phyloP scores from a whole-genome alignment of 2,113 vertebrate genomes.

The Chascanopsetta lugubris region DNA sequence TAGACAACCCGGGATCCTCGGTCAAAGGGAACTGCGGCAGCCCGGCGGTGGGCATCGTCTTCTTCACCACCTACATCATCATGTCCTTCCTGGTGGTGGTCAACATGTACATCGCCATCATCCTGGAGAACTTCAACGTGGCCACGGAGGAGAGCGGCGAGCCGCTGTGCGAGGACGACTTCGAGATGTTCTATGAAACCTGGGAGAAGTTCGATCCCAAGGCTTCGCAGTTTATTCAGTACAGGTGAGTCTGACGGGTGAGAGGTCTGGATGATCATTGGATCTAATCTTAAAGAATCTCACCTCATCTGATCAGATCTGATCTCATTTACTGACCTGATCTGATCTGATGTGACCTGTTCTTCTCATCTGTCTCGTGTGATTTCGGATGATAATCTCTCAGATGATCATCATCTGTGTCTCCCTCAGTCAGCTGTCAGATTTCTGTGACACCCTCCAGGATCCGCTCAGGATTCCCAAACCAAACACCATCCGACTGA shows the following conservation, averaged over 20 bases:
- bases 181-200: constrained; percentile 97
- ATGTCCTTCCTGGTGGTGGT: constrained; percentile 94
- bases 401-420: background rate
- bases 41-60: constrained; percentile 87
- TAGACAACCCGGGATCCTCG: constrained; percentile 85
- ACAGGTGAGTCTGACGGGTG: constrained; percentile 50
- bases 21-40: constrained; percentile 89
- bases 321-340: too few relatives aligned
- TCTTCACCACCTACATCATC: constrained; percentile 95
- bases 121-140: constrained; percentile 96
- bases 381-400: background rate
- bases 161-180: constrained; percentile 91
- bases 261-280: background rate
- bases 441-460: constrained; percentile 91
- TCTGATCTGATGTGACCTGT: too few relatives aligned
- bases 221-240: constrained; percentile 90
- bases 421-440: constrained; percentile 81
- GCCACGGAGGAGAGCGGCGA: constrained; percentile 93
- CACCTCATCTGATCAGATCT: background rate
- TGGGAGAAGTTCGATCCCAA: constrained; percentile 97
- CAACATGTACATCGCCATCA: constrained; percentile 98
- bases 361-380: background rate
- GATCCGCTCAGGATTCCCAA: constrained; percentile 91
- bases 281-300: too few relatives aligned
- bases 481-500: constrained; percentile 90